Conservation (phyloP, 2,888 invertebrate species). For the Volucella inflata region DNA sequence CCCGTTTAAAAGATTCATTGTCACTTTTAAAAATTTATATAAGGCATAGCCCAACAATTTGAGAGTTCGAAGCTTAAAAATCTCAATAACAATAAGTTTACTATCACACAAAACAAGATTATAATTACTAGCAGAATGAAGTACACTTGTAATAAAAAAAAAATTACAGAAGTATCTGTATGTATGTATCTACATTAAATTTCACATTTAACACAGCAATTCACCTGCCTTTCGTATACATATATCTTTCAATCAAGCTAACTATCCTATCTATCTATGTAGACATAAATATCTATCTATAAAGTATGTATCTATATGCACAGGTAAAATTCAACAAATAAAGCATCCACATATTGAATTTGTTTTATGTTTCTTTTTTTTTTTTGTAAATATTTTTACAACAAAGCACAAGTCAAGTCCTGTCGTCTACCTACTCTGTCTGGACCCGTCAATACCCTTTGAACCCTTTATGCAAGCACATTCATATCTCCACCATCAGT, state of each 20-base stretch:
- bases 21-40: too few species aligned
- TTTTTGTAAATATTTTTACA: conserved; percentile 40
- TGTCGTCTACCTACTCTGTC: conserved; percentile 35
- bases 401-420: conserved; percentile 58
- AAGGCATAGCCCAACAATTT: too few species aligned
- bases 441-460: conserved; percentile 51
- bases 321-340: conserved; percentile 63
- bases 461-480: conserved; percentile 42
- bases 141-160: too few species aligned
- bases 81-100: too few species aligned
- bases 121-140: not conserved
- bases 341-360: conserved; percentile 52
- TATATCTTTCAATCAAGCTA: conserved; percentile 42
- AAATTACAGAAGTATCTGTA: conserved; percentile 17
- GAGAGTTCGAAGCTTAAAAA: too few species aligned
- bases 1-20: too few species aligned
- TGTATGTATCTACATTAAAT: conserved; percentile 51
- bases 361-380: not conserved
- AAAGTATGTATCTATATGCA: conserved; percentile 58
- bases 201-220: conserved; percentile 68
- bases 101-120: conserved; percentile 23
- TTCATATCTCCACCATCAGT: not conserved
- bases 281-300: conserved; percentile 12
- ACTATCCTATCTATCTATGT: conserved; percentile 47
- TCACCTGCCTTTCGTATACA: conserved; percentile 38